These are phyloP conservation scores for Escarpia spicata DNA, from an alignment of 2,888 invertebrate genomes.

Conservation along the genomic window DNA sequence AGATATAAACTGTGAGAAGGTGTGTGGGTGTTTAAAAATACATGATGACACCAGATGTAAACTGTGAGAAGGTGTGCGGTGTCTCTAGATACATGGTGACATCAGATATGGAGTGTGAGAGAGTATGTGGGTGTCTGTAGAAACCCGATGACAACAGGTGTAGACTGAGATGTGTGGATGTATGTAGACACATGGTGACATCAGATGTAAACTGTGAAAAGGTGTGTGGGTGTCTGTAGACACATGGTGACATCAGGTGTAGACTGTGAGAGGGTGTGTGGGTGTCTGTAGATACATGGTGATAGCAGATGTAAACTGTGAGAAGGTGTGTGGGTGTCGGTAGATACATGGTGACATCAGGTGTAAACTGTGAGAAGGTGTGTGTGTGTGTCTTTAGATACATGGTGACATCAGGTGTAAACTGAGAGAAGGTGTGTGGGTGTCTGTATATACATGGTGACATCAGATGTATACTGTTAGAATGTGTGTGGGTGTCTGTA, in stretches of 20 bases:
- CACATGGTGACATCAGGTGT: not conserved
- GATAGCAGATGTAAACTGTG: not conserved
- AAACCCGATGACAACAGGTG: conserved; percentile 39
- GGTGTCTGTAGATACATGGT: not conserved
- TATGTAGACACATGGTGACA: not conserved
- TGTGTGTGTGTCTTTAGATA: not conserved
- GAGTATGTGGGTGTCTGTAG: too few species aligned
- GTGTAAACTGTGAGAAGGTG: not conserved
- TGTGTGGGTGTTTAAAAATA: not conserved
- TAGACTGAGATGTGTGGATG: conserved; percentile 73
- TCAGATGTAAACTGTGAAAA: too few species aligned
- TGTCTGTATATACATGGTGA: conserved; percentile 82
- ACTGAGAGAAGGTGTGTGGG: not conserved
- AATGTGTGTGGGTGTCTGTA: not conserved
- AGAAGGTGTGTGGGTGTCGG: too few species aligned
- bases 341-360: not conserved
- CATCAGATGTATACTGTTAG: conserved; percentile 82
- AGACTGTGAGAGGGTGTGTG: not conserved
- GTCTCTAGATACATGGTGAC: conserved; percentile 85
- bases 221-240: not conserved
- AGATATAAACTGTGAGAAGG: conserved; percentile 64
- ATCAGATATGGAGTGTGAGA: conserved; percentile 69
- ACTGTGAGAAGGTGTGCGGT: not conserved
- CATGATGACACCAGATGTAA: not conserved
- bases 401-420: not conserved